A percentile compares a stretch with the other conserved stretches of the same genome.
Conservation (phyloP, 2,888 invertebrate species). For the Sminthurides aquaticus region DNA sequence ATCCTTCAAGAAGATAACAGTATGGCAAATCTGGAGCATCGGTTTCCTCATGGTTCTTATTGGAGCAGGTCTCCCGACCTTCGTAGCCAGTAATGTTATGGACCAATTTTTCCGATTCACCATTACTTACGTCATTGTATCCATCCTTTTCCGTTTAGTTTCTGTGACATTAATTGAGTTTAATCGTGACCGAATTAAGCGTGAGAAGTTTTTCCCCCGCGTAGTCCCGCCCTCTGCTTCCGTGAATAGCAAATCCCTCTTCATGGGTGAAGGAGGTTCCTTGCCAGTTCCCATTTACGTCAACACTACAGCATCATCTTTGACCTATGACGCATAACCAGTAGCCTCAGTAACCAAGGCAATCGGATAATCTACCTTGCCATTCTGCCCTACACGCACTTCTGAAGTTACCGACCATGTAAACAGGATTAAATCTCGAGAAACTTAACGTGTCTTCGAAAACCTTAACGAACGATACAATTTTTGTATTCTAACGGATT, state of each 20-base stretch:
- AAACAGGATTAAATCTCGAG: background rate
- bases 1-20: constrained; percentile 17
- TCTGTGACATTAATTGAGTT: constrained; percentile 8
- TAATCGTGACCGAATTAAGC: constrained; percentile 16
- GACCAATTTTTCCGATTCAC: constrained; percentile 18
- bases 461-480: no score
- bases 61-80: constrained; percentile 9
- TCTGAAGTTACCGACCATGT: background rate
- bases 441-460: background rate
- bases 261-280: background rate
- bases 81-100: constrained; percentile 10
- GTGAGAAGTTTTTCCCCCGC: constrained; percentile 15
- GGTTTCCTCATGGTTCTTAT: constrained; percentile 12
- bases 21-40: constrained; percentile 18
- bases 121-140: constrained; percentile 12
- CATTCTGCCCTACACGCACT: background rate
- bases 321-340: background rate
- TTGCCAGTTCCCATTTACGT: constrained; percentile 1
- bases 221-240: constrained; percentile 12
- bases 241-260: constrained; percentile 6
- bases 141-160: constrained; percentile 10
- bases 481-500: no score
- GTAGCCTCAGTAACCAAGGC: background rate
- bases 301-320: background rate
- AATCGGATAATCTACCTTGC: background rate